These are phyloP conservation scores for Eubucco bourcierii DNA, from an alignment of 2,113 vertebrate genomes.

Conservation along the genomic window DNA sequence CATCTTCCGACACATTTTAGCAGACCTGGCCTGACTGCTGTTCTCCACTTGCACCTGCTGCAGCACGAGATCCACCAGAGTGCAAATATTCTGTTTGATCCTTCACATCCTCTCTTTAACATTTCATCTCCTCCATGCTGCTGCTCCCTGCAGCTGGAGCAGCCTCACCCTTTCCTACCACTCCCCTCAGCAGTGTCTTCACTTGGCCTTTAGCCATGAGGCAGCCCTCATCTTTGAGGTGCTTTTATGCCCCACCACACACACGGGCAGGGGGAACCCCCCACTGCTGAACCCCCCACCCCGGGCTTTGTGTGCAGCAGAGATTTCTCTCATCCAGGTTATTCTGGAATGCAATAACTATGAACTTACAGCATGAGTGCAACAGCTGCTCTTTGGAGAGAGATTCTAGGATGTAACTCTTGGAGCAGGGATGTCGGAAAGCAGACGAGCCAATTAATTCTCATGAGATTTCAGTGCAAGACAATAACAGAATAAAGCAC, in stretches of 20 bases:
- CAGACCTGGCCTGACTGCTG: fast-evolving
- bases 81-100: not conserved
- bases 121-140: not conserved
- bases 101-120: fast-evolving
- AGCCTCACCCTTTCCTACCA: too few relatives aligned
- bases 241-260: not conserved
- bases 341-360: fast-evolving
- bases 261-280: fast-evolving
- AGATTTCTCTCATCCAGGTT: not conserved
- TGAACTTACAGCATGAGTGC: fast-evolving
- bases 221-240: not conserved
- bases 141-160: not conserved
- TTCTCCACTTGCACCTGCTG: fast-evolving
- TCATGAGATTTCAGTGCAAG: not conserved
- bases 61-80: fast-evolving
- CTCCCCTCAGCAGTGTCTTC: not conserved
- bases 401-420: not conserved
- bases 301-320: not conserved
- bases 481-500: not conserved
- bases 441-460: not conserved
- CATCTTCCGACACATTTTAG: not conserved
- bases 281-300: not conserved
- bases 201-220: fast-evolving
- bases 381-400: not conserved
- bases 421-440: not conserved